Conservation (phyloP, 2,113 vertebrate genomes). For the Xiphophorus hellerii region DNA sequence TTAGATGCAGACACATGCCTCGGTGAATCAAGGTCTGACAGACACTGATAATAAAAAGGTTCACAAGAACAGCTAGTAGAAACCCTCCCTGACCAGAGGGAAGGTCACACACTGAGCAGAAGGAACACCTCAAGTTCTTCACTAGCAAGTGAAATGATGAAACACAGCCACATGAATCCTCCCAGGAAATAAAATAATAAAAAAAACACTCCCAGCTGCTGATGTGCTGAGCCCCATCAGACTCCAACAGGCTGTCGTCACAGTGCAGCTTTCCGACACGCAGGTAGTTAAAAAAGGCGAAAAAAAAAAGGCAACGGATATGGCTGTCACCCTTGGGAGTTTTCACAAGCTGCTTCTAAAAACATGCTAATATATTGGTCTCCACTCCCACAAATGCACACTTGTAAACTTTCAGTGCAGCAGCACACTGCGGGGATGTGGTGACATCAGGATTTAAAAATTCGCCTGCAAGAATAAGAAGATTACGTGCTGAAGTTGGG, state of each 20-base stretch:
- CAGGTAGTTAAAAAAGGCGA: conserved; percentile 40
- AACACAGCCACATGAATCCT: conserved; percentile 48
- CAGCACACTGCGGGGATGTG: neutral
- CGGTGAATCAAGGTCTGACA: conserved; percentile 20
- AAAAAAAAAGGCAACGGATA: conserved; percentile 17
- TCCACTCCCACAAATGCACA: neutral
- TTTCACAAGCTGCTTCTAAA: conserved; percentile 21
- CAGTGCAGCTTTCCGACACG: conserved; percentile 26
- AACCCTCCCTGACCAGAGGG: conserved; percentile 13
- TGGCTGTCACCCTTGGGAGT: conserved; percentile 38
- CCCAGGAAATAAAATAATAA: neutral
- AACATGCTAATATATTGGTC: conserved; percentile 8
- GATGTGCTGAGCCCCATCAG: conserved; percentile 39
- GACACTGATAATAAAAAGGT: conserved; percentile 7
- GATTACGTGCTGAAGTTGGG: neutral
- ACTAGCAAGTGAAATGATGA: conserved; percentile 24
- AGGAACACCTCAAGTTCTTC: conserved; percentile 29
- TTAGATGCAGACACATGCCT: conserved; percentile 50
- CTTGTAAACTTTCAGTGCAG: neutral
- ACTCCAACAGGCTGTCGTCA: conserved; percentile 51
- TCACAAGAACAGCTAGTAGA: conserved; percentile 6
- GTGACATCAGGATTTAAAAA: neutral
- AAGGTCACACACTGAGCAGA: conserved; percentile 24
- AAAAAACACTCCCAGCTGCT: conserved; percentile 44
- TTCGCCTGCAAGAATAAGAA: neutral